A percentile compares a stretch with the other conserved stretches of the same genome.
These are phyloP conservation scores for Cataglyphis altisquamis DNA, from an alignment of 2,888 invertebrate species.

Conservation along the genomic window DNA sequence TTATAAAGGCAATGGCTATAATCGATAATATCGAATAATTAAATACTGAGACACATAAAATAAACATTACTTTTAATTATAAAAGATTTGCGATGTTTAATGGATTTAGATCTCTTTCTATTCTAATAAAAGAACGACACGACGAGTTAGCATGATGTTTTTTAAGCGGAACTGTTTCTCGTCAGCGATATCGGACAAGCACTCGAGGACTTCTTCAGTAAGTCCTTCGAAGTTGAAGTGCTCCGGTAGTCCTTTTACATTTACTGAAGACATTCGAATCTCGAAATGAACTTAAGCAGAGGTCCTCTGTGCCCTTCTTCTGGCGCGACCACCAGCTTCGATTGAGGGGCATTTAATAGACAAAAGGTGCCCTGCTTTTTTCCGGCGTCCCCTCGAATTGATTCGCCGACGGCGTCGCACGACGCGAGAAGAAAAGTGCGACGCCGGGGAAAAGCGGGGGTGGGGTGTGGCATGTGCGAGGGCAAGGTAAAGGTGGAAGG, in stretches of 20 bases:
- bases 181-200: conserved; percentile 65
- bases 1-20: neutral
- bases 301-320: conserved; percentile 59
- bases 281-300: conserved; percentile 71
- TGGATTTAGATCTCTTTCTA: neutral
- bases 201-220: conserved; percentile 60
- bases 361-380: conserved; percentile 63
- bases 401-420: conserved; percentile 20
- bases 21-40: neutral
- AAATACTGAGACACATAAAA: neutral
- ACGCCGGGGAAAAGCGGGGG: conserved; percentile 30
- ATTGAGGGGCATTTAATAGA: conserved; percentile 66
- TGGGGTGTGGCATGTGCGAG: conserved; percentile 61
- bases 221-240: conserved; percentile 62
- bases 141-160: conserved; percentile 38
- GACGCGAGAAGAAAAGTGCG: conserved; percentile 39
- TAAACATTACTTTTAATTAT: conserved; percentile 7
- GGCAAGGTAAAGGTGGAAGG: conserved; percentile 68
- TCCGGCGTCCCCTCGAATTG: conserved; percentile 55
- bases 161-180: conserved; percentile 70
- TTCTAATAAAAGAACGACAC: neutral
- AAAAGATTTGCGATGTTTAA: conserved; percentile 6
- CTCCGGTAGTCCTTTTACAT: conserved; percentile 58
- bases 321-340: conserved; percentile 46
- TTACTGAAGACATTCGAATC: conserved; percentile 46